phyloP scores from a whole-genome alignment of 2,888 invertebrate genomes.

The Andrena hattorfiana region DNA sequence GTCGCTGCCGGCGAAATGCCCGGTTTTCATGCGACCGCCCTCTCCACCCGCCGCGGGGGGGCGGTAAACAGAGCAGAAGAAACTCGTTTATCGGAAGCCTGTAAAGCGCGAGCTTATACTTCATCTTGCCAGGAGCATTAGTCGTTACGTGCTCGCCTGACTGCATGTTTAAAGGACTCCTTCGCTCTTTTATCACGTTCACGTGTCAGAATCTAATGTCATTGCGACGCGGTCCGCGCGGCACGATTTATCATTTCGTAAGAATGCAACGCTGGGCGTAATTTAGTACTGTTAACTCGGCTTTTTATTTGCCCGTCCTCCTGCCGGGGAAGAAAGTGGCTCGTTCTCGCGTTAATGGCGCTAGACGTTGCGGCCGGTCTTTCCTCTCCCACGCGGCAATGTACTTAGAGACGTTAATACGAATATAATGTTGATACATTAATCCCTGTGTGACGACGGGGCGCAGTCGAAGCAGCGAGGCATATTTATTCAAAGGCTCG shows the following conservation, averaged over 20 bases:
- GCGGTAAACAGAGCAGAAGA: constrained; percentile 44
- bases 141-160: constrained; percentile 38
- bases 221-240: constrained; percentile 28
- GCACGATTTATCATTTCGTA: constrained; percentile 43
- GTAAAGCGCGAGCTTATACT: constrained; percentile 19
- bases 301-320: constrained; percentile 1
- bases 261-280: constrained; percentile 36
- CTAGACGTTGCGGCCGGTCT: background rate
- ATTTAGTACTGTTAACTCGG: constrained; percentile 18
- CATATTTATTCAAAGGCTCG: too few species aligned
- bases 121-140: constrained; percentile 33
- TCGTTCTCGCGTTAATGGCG: constrained; percentile 15
- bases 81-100: constrained; percentile 46
- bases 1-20: constrained; percentile 21
- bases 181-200: constrained; percentile 46
- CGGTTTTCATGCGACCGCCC: constrained; percentile 13
- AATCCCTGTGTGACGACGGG: background rate
- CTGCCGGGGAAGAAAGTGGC: background rate
- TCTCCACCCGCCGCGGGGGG: background rate
- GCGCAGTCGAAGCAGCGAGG: background rate
- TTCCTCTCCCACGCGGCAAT: background rate
- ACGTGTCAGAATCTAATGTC: constrained; percentile 46
- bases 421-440: background rate
- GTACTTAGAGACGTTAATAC: background rate
- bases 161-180: constrained; percentile 12